Evolutionary conservation across 2,888 invertebrate genomes (phyloP), one percentile per base, ranked within the genome.

Genomic region (Aphodius sticticus): DNA sequence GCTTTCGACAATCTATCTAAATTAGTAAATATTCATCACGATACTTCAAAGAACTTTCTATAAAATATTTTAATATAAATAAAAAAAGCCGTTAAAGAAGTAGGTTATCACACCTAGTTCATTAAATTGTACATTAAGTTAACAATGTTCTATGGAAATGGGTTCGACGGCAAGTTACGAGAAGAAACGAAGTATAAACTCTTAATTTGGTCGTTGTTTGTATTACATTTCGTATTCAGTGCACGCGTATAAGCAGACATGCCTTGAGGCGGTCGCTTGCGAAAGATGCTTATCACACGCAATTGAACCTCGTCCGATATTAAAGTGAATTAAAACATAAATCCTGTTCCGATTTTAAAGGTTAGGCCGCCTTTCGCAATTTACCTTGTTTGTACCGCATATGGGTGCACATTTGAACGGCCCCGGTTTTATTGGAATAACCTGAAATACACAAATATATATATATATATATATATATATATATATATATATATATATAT

Each of bases 341-440:
- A 77, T 72, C 77, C 70, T 74, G 77, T 79, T 79, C 77, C 69
- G 15, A 69, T 79, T 79, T 77, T 15, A 79, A 79, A 79, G 77
- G 79, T 79, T 79, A 77, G 69, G 53, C 53, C 7, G 53, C 16
- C 36, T 79, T 79, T 77, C 72, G 70, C 69, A 79, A 72, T 77
- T 78, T 79, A 77, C 79, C 79, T 79, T 79, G 79, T 69, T 69
- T 72, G 36, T 70, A 69, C 74, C 74, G 72, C 36, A 78, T 26
- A 77, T 69, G 77, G 36, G n/a, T 37, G 37, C 12, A 74, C 35
- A 74, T 35, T 53, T 53, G 53, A 53, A 53, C 53, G 12, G 53
- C 53, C 7, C 53, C 7, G 9, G 12, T 7, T 53, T 53, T 53
- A 53, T 53, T 53, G 26, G 26, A 26, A 2, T 26, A 26, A 26